These are phyloP conservation scores for Brachypterus glaber DNA, from an alignment of 2,888 invertebrate species.

Conservation along the genomic window DNA sequence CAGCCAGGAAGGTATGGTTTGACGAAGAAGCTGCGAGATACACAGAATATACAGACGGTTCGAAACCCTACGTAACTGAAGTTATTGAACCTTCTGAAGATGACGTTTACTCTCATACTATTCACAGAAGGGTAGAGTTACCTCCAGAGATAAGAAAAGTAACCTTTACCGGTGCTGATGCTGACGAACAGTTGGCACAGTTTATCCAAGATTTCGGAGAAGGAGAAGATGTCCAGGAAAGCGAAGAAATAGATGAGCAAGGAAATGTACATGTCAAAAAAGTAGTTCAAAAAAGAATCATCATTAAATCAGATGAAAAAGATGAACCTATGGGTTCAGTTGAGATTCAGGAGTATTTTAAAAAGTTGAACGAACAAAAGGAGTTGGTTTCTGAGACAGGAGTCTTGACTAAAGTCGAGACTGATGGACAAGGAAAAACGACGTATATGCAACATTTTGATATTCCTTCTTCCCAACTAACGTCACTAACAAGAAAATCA, in stretches of 20 bases:
- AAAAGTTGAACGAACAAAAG: constrained; percentile 23
- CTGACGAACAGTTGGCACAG: constrained; percentile 42
- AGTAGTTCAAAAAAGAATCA: constrained; percentile 42
- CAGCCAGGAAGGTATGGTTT: constrained; percentile 42
- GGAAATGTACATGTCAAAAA: constrained; percentile 47
- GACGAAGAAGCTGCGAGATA: constrained; percentile 35
- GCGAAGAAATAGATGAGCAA: constrained; percentile 43
- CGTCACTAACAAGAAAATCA: constrained; percentile 24
- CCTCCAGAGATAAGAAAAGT: constrained; percentile 45
- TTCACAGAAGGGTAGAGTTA: constrained; percentile 43
- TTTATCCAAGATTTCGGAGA: constrained; percentile 45
- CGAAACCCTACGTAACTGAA: constrained; percentile 43
- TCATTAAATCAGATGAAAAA: constrained; percentile 33
- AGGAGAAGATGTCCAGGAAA: constrained; percentile 45
- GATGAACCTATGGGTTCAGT: constrained; percentile 21
- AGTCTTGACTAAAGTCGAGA: constrained; percentile 26
- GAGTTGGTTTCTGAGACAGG: constrained; percentile 21
- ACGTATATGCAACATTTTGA: constrained; percentile 34
- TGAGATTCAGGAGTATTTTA: constrained; percentile 33
- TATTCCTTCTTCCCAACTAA: constrained; percentile 26
- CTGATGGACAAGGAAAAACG: constrained; percentile 32
- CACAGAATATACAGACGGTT: constrained; percentile 32
- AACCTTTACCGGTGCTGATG: constrained; percentile 46
- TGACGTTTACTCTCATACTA: constrained; percentile 40
- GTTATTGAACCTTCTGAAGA: constrained; percentile 41